These are phyloP conservation scores for Orchesella flavescens DNA, from an alignment of 2,888 invertebrate genomes.

Conservation along the genomic window DNA sequence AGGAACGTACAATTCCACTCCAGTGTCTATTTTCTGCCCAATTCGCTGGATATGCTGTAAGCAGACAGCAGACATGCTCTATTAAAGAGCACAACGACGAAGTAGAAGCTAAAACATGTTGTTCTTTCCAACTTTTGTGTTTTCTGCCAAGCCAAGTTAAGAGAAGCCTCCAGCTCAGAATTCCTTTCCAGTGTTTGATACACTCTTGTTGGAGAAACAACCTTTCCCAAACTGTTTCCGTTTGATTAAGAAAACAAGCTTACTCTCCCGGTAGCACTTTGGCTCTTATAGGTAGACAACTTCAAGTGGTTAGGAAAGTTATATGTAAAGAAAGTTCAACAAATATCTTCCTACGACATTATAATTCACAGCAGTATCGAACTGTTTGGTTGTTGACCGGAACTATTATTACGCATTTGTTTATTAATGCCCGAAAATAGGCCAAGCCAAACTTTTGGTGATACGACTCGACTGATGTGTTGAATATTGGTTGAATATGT, in stretches of 20 bases:
- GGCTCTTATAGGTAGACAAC: not conserved
- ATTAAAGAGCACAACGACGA: constrained; percentile 14
- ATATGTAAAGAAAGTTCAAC: not conserved
- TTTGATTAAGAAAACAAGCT: not conserved
- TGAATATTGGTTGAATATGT: not conserved
- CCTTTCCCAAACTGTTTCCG: not conserved
- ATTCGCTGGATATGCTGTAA: too few species aligned
- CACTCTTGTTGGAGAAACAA: constrained; percentile 39
- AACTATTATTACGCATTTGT: too few species aligned
- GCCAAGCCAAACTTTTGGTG: too few species aligned
- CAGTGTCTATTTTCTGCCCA: too few species aligned
- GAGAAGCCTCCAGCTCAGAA: constrained; percentile 25
- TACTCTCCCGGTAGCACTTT: not conserved
- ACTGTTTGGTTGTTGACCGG: too few species aligned
- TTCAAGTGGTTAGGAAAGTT: not conserved
- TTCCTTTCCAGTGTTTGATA: constrained; percentile 45
- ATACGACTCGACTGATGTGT: not conserved
- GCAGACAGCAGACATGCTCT: constrained; percentile 30
- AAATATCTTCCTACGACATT: not conserved
- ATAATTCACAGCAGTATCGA: too few species aligned
- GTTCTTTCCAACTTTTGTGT: too few species aligned
- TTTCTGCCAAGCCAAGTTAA: constrained; percentile 5
- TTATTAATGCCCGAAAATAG: too few species aligned
- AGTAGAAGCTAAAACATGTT: not conserved
- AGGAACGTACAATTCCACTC: too few species aligned